These are phyloP conservation scores for Microcebus jonahi DNA, from an alignment of 2,113 vertebrate species.

Conservation along the genomic window DNA sequence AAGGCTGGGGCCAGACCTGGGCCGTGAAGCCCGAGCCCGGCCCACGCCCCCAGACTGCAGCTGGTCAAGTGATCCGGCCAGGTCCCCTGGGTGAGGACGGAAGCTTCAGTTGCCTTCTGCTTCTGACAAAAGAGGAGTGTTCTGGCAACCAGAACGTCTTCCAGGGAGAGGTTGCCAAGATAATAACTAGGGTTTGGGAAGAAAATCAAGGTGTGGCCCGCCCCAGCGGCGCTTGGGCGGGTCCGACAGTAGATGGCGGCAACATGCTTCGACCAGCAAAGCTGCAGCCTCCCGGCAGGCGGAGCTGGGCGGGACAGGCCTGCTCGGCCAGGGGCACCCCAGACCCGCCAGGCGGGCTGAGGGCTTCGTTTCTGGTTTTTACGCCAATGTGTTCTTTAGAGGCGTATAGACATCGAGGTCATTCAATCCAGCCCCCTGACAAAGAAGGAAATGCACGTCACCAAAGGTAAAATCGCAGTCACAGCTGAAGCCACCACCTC, in stretches of 20 bases:
- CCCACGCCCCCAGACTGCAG: constrained; percentile 6
- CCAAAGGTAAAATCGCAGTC: neutral
- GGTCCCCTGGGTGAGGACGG: constrained; percentile 3
- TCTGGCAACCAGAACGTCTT: constrained; percentile 13
- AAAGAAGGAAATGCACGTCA: neutral
- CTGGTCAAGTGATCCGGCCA: neutral
- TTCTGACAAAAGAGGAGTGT: constrained; percentile 44
- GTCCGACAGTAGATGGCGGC: constrained; percentile 42
- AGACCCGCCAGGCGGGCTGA: fast-evolving
- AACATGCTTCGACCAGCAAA: constrained; percentile 39
- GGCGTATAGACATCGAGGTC: too few relatives aligned
- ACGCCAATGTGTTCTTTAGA: neutral
- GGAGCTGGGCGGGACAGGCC: neutral
- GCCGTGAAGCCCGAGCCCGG: neutral
- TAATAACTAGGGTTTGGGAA: constrained; percentile 51
- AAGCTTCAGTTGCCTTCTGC: constrained; percentile 8
- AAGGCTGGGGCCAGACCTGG: constrained; percentile 26
- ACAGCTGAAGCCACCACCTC: neutral
- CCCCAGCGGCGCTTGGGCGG: neutral
- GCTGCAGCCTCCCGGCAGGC: neutral
- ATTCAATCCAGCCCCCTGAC: neutral
- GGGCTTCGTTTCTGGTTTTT: neutral
- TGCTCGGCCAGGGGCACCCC: neutral
- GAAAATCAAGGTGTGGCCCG: constrained; percentile 67
- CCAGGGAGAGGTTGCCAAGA: constrained; percentile 54